Base-by-base conservation (phyloP, 2,797 vertebrate species). In the Artibeus lituratus region DNA sequence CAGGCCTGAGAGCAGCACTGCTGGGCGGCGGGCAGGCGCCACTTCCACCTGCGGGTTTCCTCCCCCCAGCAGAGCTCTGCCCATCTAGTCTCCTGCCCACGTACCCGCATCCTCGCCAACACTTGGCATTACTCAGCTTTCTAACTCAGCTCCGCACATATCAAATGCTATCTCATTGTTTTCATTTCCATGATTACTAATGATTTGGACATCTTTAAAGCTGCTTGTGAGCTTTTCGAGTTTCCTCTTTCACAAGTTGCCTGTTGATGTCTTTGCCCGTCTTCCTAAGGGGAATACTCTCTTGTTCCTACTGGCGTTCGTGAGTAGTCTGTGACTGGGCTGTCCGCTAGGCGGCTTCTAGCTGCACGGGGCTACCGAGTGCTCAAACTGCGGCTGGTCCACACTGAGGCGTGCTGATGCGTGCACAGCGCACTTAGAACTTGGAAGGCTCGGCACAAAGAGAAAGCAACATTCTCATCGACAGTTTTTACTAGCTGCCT, bases 11-110 rank as follows among this genome's bases (percentile, higher is more conserved):
- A 35, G 39, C 2, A 65, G 53, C 44, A 44, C n/a, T 37, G 35
- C 4, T 44, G n/a, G 39, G 15, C 32, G 32, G 0, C 0, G 0
- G 39, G 47, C 18, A 12, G 0, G 4, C 6, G 42, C 35, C 7
- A 3, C 42, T 57, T 47, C 37, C 19, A 10, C 67, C 18, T 10
- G 73, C 39, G 37, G 16, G 29, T 2, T 19, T 57, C 7, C 73
- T 26, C 22, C 14, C 57, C 21, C 39, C 10, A 29, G 65, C 21
- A 55, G 1, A 18, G 32, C 51, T 26, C 16, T 3, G 49, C 32
- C 10, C 1, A 6, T 51, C 44, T 29, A 7, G 3, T 65, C 51
- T 47, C 26, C 72, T 37, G 35, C 16, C 12, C 10, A 0, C 1
- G 37, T 8, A 2, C n/a, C 39, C 29, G 44, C 9, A 7, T 19